Evolutionary conservation across 2,888 invertebrate species (phyloP).

Genomic region (Eristalis arbustorum): DNA sequence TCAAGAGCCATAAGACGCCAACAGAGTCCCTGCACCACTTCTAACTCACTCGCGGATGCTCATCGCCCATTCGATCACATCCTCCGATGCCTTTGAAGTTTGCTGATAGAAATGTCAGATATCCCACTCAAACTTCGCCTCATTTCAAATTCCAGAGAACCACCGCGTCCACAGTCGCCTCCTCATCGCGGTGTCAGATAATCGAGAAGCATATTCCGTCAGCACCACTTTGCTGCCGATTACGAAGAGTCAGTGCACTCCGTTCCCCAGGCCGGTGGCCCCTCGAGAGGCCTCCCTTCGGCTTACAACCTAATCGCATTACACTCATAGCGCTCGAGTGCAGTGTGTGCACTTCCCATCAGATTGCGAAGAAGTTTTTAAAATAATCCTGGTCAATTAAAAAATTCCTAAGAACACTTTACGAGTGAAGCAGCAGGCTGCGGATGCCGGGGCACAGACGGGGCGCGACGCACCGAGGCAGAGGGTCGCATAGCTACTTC

Average conservation of each 20-base stretch:
- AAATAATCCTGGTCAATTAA: constrained; percentile 43
- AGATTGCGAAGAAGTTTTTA: constrained; percentile 1
- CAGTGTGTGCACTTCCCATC: constrained; percentile 7
- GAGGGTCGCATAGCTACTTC: neutral
- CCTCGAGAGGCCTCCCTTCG: neutral
- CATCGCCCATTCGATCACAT: too few relatives aligned
- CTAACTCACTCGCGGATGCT: too few relatives aligned
- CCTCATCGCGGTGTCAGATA: neutral
- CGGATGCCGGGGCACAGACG: neutral
- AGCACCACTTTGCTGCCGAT: neutral
- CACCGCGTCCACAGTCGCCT: too few relatives aligned
- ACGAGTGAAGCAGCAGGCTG: neutral
- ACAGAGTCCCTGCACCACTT: too few relatives aligned
- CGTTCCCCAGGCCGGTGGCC: neutral
- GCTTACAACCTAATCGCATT: constrained; percentile 21
- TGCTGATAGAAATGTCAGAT: too few relatives aligned
- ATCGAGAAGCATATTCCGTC: neutral
- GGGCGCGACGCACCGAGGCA: neutral
- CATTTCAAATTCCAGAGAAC: too few relatives aligned
- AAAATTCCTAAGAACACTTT: constrained; percentile 36
- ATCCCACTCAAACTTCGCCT: too few relatives aligned
- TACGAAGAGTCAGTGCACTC: neutral
- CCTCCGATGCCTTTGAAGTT: too few relatives aligned
- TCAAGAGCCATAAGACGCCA: too few relatives aligned
- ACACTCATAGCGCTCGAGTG: constrained; percentile 12